Conservation (phyloP, 2,888 invertebrate species). For the Phalera bucephala region DNA sequence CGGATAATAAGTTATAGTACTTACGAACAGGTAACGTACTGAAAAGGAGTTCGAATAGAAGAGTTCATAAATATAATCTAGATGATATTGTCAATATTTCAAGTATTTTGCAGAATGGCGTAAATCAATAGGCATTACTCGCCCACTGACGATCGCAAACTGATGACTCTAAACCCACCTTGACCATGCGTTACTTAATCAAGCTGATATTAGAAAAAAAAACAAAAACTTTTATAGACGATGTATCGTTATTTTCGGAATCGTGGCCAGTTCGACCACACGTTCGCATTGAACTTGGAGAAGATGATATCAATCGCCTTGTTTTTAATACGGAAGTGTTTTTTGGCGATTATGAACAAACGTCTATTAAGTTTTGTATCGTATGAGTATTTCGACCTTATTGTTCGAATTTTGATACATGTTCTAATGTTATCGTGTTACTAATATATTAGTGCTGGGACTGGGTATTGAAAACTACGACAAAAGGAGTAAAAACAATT, state of each 20-base stretch:
- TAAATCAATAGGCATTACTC: background rate
- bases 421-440: too few relatives aligned
- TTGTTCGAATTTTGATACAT: slow-evolving; percentile 9
- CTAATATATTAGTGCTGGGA: too few relatives aligned
- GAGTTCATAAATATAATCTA: too few relatives aligned
- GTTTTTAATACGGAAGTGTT: slow-evolving; percentile 55
- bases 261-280: slow-evolving; percentile 16
- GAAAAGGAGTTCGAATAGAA: too few relatives aligned
- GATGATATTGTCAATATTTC: background rate
- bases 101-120: background rate
- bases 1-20: too few relatives aligned
- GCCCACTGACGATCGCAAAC: background rate
- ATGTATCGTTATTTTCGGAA: slow-evolving; percentile 16
- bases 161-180: slow-evolving; percentile 17
- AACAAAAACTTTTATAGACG: slow-evolving; percentile 23
- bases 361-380: slow-evolving; percentile 24
- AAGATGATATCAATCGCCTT: slow-evolving; percentile 43
- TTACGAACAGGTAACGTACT: too few relatives aligned
- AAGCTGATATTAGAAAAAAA: slow-evolving; percentile 22
- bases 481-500: too few relatives aligned
- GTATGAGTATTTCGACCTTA: slow-evolving; percentile 16
- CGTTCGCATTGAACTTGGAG: slow-evolving; percentile 38
- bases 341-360: slow-evolving; percentile 42
- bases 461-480: too few relatives aligned
- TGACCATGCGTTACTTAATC: slow-evolving; percentile 33